Conservation (phyloP, 2,113 vertebrate species). For the Megaptera novaeangliae region DNA sequence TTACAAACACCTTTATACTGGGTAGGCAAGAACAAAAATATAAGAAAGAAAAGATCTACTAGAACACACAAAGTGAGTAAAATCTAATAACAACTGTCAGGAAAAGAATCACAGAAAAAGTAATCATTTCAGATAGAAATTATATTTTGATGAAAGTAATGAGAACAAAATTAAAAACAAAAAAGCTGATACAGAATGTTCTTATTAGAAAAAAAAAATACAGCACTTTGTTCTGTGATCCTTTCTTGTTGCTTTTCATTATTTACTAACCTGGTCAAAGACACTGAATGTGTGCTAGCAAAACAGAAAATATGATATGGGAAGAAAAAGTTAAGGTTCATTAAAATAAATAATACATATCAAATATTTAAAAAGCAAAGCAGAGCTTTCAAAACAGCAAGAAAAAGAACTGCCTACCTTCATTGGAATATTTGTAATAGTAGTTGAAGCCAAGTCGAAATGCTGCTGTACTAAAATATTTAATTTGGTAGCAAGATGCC, state of each 20-base stretch:
- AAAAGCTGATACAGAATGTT: constrained; percentile 61
- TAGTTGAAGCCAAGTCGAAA: constrained; percentile 98
- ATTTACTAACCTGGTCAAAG: constrained; percentile 99
- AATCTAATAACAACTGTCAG: constrained; percentile 77
- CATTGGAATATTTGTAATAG: constrained; percentile 99
- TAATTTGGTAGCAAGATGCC: constrained; percentile 94
- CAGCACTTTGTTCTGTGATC: constrained; percentile 85
- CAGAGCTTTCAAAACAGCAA: background rate
- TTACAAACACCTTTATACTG: constrained; percentile 77
- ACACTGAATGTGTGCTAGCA: constrained; percentile 99
- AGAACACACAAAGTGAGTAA: constrained; percentile 72
- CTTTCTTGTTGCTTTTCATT: constrained; percentile 81
- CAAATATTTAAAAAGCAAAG: constrained; percentile 73
- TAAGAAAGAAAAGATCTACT: constrained; percentile 76
- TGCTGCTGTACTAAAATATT: constrained; percentile 98
- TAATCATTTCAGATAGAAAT: constrained; percentile 59
- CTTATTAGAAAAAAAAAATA: constrained; percentile 72
- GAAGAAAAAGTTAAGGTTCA: constrained; percentile 88
- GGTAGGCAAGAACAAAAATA: constrained; percentile 70
- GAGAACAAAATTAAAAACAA: constrained; percentile 44
- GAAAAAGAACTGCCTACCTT: constrained; percentile 85
- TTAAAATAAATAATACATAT: constrained; percentile 78
- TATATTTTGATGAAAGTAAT: constrained; percentile 64
- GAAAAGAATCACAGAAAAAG: constrained; percentile 85
- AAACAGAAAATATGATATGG: constrained; percentile 96